These are phyloP conservation scores for Pseudolycoriella hygida DNA, from an alignment of 2,888 invertebrate species.

Conservation along the genomic window DNA sequence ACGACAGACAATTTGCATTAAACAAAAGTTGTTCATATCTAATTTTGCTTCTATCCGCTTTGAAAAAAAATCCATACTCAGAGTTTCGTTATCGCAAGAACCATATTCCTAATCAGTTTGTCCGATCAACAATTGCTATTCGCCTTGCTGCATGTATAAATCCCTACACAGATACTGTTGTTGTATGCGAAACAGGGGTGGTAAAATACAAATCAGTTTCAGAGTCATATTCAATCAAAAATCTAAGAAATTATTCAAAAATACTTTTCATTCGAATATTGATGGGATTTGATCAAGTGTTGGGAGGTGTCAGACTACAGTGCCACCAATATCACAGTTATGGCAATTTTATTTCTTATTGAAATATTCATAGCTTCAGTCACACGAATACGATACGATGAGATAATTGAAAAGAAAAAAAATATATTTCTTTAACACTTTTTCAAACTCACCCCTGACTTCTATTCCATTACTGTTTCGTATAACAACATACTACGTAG, in stretches of 20 bases:
- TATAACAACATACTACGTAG: too few relatives aligned
- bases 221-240: neutral
- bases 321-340: too few relatives aligned
- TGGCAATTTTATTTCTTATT: too few relatives aligned
- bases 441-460: neutral
- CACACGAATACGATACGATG: too few relatives aligned
- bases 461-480: too few relatives aligned
- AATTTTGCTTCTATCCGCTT: slow-evolving; percentile 1
- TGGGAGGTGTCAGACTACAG: too few relatives aligned
- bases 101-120: slow-evolving; percentile 3
- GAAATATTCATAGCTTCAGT: too few relatives aligned
- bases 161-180: neutral
- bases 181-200: neutral
- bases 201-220: neutral
- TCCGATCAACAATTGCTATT: slow-evolving; percentile 4
- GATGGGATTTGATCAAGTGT: neutral
- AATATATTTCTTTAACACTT: neutral
- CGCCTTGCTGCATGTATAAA: neutral
- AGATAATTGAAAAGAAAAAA: neutral
- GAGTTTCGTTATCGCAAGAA: slow-evolving; percentile 2
- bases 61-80: slow-evolving; percentile 1
- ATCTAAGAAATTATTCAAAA: neutral
- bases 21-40: slow-evolving; percentile 2
- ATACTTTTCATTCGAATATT: neutral
- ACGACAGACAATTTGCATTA: neutral